Percentiles rank a stretch among this genome's conserved stretches.
phyloP scores from a whole-genome alignment of 2,113 vertebrate genomes.

The Riparia riparia region DNA sequence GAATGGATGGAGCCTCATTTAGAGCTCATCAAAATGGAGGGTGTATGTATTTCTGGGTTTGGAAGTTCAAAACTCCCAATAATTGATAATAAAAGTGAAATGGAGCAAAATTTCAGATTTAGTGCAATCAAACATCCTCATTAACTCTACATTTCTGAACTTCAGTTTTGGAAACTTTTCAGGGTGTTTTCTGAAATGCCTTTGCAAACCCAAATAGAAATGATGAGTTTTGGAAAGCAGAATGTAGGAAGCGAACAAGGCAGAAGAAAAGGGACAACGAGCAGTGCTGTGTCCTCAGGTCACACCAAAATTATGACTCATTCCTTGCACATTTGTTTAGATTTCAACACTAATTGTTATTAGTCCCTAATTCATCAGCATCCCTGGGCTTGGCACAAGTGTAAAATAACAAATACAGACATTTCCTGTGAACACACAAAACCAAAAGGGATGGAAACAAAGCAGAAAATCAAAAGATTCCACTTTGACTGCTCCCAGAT shows the following conservation, averaged over 20 bases:
- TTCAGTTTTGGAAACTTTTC: slow-evolving; percentile 10
- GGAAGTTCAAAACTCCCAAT: neutral
- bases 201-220: neutral
- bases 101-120: neutral
- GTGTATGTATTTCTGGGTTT: neutral
- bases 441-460: neutral
- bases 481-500: neutral
- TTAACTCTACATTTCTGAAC: neutral
- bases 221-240: neutral
- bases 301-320: neutral
- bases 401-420: neutral
- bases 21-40: neutral
- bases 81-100: neutral
- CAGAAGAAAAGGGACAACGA: neutral
- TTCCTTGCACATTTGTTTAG: neutral
- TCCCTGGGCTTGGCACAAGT: neutral
- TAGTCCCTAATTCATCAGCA: neutral
- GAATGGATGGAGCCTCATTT: neutral
- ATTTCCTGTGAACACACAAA: neutral
- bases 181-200: neutral
- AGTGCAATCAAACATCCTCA: neutral
- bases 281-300: neutral
- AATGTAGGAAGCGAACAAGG: neutral
- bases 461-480: neutral
- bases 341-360: slow-evolving; percentile 1